Evolutionary conservation across 2,797 vertebrate species (phyloP), one percentile per base, ranked within the genome.

Genomic region (Acanthornis magna): DNA sequence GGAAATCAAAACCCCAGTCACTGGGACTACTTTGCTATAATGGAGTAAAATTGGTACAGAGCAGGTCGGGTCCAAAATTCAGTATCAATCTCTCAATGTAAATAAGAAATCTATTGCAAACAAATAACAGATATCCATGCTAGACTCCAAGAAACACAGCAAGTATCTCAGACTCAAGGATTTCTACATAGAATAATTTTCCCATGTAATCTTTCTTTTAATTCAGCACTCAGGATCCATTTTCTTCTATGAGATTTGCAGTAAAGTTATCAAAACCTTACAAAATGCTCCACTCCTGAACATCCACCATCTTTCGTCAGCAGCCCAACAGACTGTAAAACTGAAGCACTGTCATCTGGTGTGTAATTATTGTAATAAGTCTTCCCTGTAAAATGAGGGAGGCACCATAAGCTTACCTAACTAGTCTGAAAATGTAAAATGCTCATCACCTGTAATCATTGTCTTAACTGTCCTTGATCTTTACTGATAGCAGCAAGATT

Each of bases 381-480:
- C 78, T 88, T 79, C 57, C 61, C 74, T 91, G 89, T 93, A 95
- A 94, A 95, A 93, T 17, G 86, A 96, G 84, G 82, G 95, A 96
- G 96, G 94, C 89, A 68, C 71, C 72, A 61, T 72, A 85, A 93
- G 80, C 93, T 96, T 96, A 89, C 95, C 89, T 89, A 92, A 92
- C 84, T 72, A 80, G 93, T 94, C 90, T 96, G 91, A 85, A 92
- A 97, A 91, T 60, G 87, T 91, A 68, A 95, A 96, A 88, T 78
- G 77, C 54, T 93, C 72, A 84, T 89, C 83, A 92, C 85, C 90
- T 80, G 57, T 79, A 95, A 94, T 95, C 92, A 89, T 38, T 82
- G 91, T 73, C 89, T 95, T 86, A 85, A 88, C 78, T 85, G 88
- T 91, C 95, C 91, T 66, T 96, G 93, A 94, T 95, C 92, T 92